Base-by-base conservation (phyloP, 2,888 invertebrate genomes). In the Agrilus biguttatus region DNA sequence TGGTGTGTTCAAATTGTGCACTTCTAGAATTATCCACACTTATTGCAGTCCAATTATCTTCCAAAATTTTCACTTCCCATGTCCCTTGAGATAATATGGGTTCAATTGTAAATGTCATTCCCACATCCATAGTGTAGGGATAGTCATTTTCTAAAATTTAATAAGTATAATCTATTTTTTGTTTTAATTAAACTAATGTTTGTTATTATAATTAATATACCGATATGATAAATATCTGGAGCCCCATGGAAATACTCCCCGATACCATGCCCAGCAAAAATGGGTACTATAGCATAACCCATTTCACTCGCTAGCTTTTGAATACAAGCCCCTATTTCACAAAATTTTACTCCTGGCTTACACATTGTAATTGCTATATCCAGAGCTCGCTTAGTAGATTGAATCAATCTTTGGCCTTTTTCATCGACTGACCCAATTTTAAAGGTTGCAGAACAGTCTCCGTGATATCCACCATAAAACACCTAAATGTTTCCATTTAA, bases 61-160 rank as follows among this genome's bases (percentile, higher is more conserved):
- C 79, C 13, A 87, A 70, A 46, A 88, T 70, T 19, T 75, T 71
- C 2, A 86, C 71, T 43, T 79, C 69, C 36, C 72, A 70, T 1
- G 65, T 67, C 1, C 92, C 92, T 52, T 88, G 82, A 2, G 82
- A 78, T 13, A 96, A 58, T 8, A 85, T 80, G 8, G 96, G 96
- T 59, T 96, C 95, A 55, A 96, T 86, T 0, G 95, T 96, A 58
- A 96, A 95, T 0, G 87, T 86, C 87, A 92, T 92, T n/a, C 91
- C 91, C 3, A 83, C 66, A 52, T 73, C 60, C 92, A 93, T 92
- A 39, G 63, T 57, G 0, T 83, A 86, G 0, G 75, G 73, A 51
- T 73, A 70, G 41, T 72, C 58, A 56, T 85, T 83, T 50, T 68
- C 84, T 83, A 57, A 42, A 61, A 63, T 42, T 50, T 46, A 41